A percentile compares a stretch with the other conserved stretches of the same genome.
Evolutionary conservation across 2,113 vertebrate species (phyloP).

Genomic region (Rhagologus leucostigma): DNA sequence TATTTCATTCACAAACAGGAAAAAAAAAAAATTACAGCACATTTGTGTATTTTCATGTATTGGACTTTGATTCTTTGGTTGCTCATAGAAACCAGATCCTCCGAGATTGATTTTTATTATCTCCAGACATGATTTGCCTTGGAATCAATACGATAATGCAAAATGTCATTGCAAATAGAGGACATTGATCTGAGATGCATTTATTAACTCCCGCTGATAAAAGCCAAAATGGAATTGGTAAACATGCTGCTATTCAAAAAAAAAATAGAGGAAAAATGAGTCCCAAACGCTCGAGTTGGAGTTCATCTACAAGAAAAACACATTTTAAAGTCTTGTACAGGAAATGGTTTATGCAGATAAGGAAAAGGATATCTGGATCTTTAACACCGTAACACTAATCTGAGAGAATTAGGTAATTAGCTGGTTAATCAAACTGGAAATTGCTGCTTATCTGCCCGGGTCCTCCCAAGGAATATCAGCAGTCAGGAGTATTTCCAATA

Average conservation of each 20-base stretch:
- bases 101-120: constrained; percentile 16
- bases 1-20: not conserved
- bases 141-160: constrained; percentile 17
- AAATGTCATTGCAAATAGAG: constrained; percentile 29
- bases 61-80: constrained; percentile 4
- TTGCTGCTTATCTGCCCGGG: not conserved
- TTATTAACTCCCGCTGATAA: not conserved
- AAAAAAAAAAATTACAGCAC: not conserved
- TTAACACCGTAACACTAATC: not conserved
- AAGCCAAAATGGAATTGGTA: not conserved
- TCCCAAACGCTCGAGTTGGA: not conserved
- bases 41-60: not conserved
- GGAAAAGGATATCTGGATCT: not conserved
- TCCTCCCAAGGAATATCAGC: not conserved
- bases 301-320: not conserved
- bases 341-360: not conserved
- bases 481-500: not conserved
- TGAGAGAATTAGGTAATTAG: not conserved
- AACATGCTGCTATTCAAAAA: not conserved
- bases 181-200: not conserved
- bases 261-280: not conserved
- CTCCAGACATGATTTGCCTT: not conserved
- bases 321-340: not conserved
- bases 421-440: not conserved
- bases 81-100: not conserved